Base-by-base conservation (phyloP, 2,888 invertebrate species). In the Apamea monoglypha region DNA sequence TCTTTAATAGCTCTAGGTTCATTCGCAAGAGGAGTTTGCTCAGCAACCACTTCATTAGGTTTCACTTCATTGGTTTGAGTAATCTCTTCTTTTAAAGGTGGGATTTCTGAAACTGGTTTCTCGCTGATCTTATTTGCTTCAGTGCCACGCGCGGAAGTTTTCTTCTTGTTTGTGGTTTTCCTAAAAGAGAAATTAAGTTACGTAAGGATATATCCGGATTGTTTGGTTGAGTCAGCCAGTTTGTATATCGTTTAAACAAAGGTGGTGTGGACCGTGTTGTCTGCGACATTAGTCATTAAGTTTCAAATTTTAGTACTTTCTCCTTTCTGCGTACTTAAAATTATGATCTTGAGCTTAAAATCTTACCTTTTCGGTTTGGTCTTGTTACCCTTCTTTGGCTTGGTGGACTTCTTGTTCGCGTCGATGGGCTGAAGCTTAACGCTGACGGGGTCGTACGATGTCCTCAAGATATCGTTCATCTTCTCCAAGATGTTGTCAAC, bases 401-500 rank as follows among this genome's bases (percentile, higher is more conserved):
- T 97, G 10, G 95, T 95, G 70, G 90, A 96, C 80, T 97, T 97
- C 90, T 97, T 98, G 85, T 95, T 96, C 18, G 96, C 97, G 40
- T 97, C 95, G 21, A 97, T 97, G 0, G 97, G 97, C 85, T 97
- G 97, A 56, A 98, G 94, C 91, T 98, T 98, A 0, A 99, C 98
- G 87, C 98, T 98, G 79, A 99, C 98, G 0, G 98, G 98, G 93
- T 99, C 98, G 94, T 98, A 99, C 73, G 98, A 98, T 85, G 97
- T 97, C 72, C 98, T 97, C 86, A 99, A 95, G 81, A 98, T 98
- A 88, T 98, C 98, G 95, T 98, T 99, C 95, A 99, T 98, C 90
- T 98, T 97, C 79, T 98, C 98, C 85, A 98, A 97, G 88, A 98
- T 98, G 90, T 98, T 98, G 95, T 99, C 99, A 78, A 98, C 98